Base-by-base conservation (phyloP, 2,797 vertebrate genomes). In the Molossus molossus region DNA sequence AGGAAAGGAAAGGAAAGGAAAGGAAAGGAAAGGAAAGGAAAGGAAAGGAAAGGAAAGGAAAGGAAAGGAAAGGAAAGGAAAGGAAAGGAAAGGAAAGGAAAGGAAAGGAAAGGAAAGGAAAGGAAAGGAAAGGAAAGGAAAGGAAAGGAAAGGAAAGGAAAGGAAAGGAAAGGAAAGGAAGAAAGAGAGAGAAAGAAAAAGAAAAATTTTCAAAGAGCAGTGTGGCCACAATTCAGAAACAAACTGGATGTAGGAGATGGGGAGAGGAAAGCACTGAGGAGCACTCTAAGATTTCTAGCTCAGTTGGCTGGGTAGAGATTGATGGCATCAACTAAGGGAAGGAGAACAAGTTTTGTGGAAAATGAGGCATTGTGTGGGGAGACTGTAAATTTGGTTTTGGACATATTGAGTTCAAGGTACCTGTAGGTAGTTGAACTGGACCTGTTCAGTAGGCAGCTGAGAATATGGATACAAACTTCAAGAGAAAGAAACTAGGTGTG, bases 171-270 rank as follows among this genome's bases (percentile, higher is more conserved):
- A 40, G 40, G 40, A 6, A 40, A 6, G 40, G 40, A 40, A 33
- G 33, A 33, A 33, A 33, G 33, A 6, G 6, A 6, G 40, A 6
- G 6, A 6, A 6, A 5, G 6, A 6, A 65, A 65, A 67, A n/a
- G 29, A 33, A 79, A 57, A 37, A 23, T 15, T 15, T n/a, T 37
- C 76, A 58, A 87, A 80, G n/a, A 91, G 20, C 8, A 60, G 48
- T 73, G 27, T 69, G 13, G 11, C 27, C 29, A 62, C 33, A 93
- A 58, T 88, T 94, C 80, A 92, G 55, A 93, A 27, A 90, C 25
- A 79, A 92, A 76, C 6, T 70, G 45, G 48, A 76, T 89, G 18
- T 69, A 84, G 27, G 25, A 80, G 23, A 11, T 53, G 9, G 45
- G 6, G 77, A 92, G 50, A 40, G 18, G 13, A 82, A 92, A 69